phyloP scores from a whole-genome alignment of 2,113 vertebrate genomes.

The Platycercus adscitus region DNA sequence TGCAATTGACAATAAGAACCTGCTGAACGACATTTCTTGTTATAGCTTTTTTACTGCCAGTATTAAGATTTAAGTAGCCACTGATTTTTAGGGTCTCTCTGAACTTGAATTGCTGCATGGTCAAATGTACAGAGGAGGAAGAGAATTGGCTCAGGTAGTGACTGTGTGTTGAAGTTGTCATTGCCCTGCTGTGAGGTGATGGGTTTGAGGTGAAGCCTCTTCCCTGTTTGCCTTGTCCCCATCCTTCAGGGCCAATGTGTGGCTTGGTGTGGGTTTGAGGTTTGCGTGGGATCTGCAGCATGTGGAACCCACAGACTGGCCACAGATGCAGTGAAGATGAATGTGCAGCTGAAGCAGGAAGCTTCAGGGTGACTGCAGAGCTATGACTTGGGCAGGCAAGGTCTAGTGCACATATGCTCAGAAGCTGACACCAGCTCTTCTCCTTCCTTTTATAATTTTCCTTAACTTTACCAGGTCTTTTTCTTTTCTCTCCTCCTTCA shows the following conservation, averaged over 20 bases:
- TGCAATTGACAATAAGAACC: background rate
- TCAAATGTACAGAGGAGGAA: background rate
- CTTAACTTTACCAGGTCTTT: background rate
- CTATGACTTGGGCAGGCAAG: background rate
- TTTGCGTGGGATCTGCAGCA: fast-evolving
- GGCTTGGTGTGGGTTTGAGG: background rate
- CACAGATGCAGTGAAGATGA: background rate
- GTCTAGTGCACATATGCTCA: background rate
- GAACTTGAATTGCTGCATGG: background rate
- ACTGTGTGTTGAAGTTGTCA: background rate
- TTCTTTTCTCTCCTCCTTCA: background rate
- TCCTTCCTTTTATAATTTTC: background rate
- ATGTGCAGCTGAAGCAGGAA: background rate
- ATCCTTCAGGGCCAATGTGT: background rate
- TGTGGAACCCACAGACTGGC: background rate
- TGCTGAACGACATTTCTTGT: background rate
- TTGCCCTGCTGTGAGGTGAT: fast-evolving
- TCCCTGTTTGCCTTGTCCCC: background rate
- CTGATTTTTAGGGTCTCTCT: background rate
- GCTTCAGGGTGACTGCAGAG: background rate
- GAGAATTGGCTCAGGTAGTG: background rate
- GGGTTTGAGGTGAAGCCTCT: background rate
- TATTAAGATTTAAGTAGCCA: background rate
- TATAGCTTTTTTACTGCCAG: background rate
- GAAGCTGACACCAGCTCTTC: background rate